Conservation (phyloP, 2,113 vertebrate species). For the Cephalopterus ornatus region DNA sequence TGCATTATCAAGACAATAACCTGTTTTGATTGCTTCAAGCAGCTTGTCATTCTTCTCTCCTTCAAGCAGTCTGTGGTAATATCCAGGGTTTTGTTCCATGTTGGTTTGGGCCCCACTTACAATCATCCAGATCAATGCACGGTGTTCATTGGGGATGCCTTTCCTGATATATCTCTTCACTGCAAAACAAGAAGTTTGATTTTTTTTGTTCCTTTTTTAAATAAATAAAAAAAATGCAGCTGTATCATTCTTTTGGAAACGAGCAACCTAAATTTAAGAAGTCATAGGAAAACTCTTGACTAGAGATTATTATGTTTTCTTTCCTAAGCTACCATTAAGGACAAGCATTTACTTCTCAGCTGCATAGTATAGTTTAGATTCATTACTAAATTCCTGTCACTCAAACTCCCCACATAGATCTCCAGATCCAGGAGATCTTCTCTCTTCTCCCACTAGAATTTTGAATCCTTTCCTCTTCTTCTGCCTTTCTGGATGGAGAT, state of each 20-base stretch:
- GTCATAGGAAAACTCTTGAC: background rate
- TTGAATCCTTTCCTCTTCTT: background rate
- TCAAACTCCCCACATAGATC: background rate
- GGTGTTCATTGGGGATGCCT: slow-evolving; percentile 88
- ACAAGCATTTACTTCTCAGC: background rate
- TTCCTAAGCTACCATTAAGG: background rate
- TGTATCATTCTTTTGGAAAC: background rate
- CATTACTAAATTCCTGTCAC: background rate
- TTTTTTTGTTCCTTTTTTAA: background rate
- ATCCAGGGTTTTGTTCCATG: slow-evolving; percentile 85
- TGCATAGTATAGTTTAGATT: background rate
- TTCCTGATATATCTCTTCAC: slow-evolving; percentile 96
- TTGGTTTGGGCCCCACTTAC: slow-evolving; percentile 88
- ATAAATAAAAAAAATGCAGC: background rate
- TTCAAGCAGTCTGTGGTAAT: slow-evolving; percentile 85
- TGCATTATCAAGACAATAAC: slow-evolving; percentile 63
- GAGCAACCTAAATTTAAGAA: background rate
- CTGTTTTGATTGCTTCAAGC: slow-evolving; percentile 86
- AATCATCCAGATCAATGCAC: slow-evolving; percentile 88
- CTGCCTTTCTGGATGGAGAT: background rate
- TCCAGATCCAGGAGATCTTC: background rate
- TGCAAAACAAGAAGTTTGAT: slow-evolving; percentile 54
- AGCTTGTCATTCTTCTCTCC: slow-evolving; percentile 79
- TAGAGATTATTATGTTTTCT: background rate
- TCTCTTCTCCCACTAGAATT: background rate